phyloP scores from a whole-genome alignment of 2,113 vertebrate genomes.

The Puffinus mauretanicus region DNA sequence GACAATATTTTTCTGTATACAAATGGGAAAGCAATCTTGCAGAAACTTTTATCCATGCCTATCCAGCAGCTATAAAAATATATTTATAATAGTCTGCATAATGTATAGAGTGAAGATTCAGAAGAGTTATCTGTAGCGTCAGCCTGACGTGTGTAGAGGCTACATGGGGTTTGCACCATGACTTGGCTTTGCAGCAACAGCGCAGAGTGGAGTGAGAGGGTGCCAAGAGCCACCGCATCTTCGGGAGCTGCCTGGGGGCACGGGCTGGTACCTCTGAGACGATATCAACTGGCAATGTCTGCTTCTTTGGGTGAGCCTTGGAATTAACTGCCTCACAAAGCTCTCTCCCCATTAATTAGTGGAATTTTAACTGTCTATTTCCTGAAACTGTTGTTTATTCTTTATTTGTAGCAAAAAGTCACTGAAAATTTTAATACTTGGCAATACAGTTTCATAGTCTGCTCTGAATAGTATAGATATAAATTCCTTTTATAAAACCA shows the following conservation, averaged over 20 bases:
- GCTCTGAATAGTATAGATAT: background rate
- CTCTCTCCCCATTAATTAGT: background rate
- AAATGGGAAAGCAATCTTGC: background rate
- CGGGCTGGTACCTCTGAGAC: background rate
- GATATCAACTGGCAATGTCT: accelerated
- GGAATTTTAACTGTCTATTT: background rate
- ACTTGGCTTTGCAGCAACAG: background rate
- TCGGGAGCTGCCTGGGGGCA: background rate
- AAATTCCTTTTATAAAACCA: background rate
- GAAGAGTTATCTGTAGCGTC: background rate
- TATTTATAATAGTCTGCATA: background rate
- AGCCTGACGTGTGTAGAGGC: background rate
- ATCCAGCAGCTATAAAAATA: background rate
- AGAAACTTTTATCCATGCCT: background rate
- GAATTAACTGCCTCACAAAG: background rate
- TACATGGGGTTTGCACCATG: accelerated
- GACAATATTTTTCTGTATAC: background rate
- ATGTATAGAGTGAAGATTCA: background rate
- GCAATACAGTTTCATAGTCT: background rate
- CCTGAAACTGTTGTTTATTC: background rate
- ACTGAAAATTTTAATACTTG: background rate
- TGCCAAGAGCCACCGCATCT: background rate
- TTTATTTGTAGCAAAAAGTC: background rate
- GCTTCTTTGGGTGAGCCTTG: background rate
- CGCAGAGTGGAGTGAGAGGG: background rate